Evolutionary conservation across 2,888 invertebrate species (phyloP).

Genomic region (Xestia sexstrigata): DNA sequence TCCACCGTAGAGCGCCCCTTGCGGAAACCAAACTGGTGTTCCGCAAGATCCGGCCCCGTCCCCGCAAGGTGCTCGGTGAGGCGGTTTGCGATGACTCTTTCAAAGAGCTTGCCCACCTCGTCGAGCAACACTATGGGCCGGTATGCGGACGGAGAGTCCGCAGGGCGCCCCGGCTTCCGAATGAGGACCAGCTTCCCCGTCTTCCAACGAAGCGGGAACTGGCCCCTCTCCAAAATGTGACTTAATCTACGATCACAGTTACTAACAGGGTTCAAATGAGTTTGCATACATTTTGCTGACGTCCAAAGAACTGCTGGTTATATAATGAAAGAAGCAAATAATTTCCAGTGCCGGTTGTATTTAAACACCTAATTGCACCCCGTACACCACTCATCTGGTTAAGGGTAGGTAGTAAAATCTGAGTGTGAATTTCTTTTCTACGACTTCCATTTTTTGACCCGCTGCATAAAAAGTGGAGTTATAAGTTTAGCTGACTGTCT

Average conservation of each 20-base stretch:
- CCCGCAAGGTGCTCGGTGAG: no score
- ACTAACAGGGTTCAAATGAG: constrained; percentile 50
- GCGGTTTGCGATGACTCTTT: no score
- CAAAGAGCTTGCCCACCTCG: no score
- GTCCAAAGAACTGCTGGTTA: constrained; percentile 38
- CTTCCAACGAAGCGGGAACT: no score
- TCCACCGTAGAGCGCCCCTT: no score
- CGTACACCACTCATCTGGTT: constrained; percentile 65
- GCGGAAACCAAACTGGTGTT: no score
- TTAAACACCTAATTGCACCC: constrained; percentile 76
- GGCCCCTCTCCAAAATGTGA: no score
- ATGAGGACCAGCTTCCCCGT: no score
- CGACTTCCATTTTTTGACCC: not conserved
- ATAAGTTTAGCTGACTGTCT: not conserved
- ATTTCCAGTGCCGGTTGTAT: constrained; percentile 69
- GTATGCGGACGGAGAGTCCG: no score
- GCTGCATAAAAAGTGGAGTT: not conserved
- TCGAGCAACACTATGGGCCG: no score
- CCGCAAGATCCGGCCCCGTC: no score
- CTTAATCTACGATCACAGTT: constrained; percentile 34
- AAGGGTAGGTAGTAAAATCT: constrained; percentile 61
- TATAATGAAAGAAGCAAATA: constrained; percentile 69
- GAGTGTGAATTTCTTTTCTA: not conserved
- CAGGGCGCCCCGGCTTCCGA: no score
- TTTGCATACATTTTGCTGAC: constrained; percentile 52